Percentiles rank a stretch among this genome's conserved stretches.
Conservation (phyloP, 2,888 invertebrate genomes). For the Eupelmus urozonus region DNA sequence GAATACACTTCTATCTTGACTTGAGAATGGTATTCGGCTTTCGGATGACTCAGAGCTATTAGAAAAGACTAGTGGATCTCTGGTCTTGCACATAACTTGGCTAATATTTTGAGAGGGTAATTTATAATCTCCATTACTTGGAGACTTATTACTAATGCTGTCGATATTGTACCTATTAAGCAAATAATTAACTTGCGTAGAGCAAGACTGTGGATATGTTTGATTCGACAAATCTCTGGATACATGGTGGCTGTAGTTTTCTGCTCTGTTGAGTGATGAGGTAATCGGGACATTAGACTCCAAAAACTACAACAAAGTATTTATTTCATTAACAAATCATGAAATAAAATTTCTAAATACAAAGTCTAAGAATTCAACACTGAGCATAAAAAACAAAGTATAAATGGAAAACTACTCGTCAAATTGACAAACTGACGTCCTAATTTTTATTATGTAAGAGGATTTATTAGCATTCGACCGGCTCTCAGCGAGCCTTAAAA, state of each 20-base stretch:
- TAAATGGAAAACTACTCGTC: not conserved
- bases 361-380: not conserved
- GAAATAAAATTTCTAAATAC: not conserved
- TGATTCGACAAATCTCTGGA: conserved; percentile 4
- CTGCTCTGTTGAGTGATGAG: not conserved
- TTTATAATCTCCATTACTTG: not conserved
- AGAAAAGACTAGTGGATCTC: conserved; percentile 14
- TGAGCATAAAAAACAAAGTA: not conserved
- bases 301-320: conserved; percentile 49
- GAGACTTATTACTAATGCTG: conserved; percentile 1
- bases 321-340: not conserved
- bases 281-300: conserved; percentile 2
- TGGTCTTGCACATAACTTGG: not conserved
- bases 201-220: not conserved
- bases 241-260: not conserved
- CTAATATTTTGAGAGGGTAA: conserved; percentile 25
- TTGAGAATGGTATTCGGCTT: not conserved
- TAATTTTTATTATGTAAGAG: conserved; percentile 53
- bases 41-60: not conserved
- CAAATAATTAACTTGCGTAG: not conserved
- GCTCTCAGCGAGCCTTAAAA: not conserved
- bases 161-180: conserved; percentile 5
- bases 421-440: not conserved
- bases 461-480: conserved; percentile 19
- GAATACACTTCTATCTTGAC: conserved; percentile 1